Percentiles rank a stretch among this genome's conserved stretches.
These are phyloP conservation scores for Endotricha flammealis DNA, from an alignment of 2,888 invertebrate species.

Conservation along the genomic window DNA sequence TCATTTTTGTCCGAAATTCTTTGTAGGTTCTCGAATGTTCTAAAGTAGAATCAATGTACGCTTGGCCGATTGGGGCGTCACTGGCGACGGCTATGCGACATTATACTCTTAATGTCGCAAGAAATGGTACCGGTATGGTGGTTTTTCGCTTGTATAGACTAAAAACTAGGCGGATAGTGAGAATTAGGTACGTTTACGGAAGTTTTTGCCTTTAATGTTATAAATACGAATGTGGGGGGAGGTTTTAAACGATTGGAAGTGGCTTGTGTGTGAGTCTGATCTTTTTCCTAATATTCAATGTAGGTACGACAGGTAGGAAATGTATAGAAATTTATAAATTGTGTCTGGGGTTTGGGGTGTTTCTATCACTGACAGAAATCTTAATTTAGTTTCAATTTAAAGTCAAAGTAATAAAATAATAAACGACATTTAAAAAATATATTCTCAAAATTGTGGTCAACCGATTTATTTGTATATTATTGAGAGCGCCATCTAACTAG, in stretches of 20 bases:
- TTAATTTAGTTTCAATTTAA: no score
- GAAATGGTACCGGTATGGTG: slow-evolving; percentile 10
- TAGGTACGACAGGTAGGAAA: no score
- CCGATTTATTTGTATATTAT: no score
- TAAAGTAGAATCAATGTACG: slow-evolving; percentile 74
- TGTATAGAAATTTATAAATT: no score
- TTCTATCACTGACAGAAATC: no score
- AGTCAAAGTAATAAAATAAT: no score
- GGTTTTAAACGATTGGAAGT: slow-evolving; percentile 11
- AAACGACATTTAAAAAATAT: no score
- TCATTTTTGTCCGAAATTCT: slow-evolving; percentile 40
- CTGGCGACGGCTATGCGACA: slow-evolving; percentile 27
- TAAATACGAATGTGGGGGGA: slow-evolving; percentile 13
- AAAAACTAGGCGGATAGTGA: slow-evolving; percentile 19
- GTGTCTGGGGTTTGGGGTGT: no score
- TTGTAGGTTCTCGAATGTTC: slow-evolving; percentile 70
- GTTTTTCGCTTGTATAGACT: slow-evolving; percentile 23
- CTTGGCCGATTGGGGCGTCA: slow-evolving; percentile 48
- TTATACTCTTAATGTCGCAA: slow-evolving; percentile 15
- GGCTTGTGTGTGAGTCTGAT: no score
- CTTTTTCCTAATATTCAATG: no score
- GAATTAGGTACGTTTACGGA: slow-evolving; percentile 10
- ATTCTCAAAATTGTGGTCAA: no score
- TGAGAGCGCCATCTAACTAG: no score
- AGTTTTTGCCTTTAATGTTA: slow-evolving; percentile 20